phyloP scores from a whole-genome alignment of 2,888 invertebrate species.

The Graphium colonna region DNA sequence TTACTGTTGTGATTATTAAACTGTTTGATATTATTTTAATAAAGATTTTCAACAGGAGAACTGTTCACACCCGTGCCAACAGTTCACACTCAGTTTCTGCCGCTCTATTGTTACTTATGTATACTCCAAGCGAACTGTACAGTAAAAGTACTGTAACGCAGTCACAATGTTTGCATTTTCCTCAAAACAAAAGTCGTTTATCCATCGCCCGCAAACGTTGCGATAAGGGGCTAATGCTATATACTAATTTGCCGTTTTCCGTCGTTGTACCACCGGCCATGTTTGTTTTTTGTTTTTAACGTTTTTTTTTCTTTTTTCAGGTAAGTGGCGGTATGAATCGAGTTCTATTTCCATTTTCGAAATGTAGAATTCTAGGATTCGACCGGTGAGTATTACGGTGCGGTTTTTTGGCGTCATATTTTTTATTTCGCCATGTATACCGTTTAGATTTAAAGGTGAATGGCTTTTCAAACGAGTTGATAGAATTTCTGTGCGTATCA shows the following conservation, averaged over 20 bases:
- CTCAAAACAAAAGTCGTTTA: conserved; percentile 15
- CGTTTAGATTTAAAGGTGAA: background rate
- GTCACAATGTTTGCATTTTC: conserved; percentile 18
- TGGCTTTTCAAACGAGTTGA: background rate
- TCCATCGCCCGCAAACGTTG: conserved; percentile 9
- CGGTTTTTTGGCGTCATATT: background rate
- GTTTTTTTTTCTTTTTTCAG: conserved; percentile 16
- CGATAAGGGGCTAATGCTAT: conserved; percentile 14
- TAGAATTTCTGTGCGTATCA: too few relatives aligned
- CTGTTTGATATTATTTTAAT: too few relatives aligned
- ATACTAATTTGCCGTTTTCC: conserved; percentile 7
- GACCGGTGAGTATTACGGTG: background rate
- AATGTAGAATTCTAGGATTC: background rate
- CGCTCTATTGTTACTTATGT: too few relatives aligned
- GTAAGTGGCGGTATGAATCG: conserved; percentile 25
- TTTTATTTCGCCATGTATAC: background rate
- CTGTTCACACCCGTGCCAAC: too few relatives aligned
- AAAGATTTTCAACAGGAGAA: too few relatives aligned
- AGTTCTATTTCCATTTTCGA: conserved; percentile 11
- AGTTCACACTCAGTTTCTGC: too few relatives aligned
- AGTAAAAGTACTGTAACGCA: too few relatives aligned
- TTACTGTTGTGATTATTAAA: too few relatives aligned
- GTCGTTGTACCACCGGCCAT: background rate
- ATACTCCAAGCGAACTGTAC: too few relatives aligned
- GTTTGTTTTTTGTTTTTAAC: too few relatives aligned